Evolutionary conservation across 1,140 invertebrate species (phyloP).

Genomic region (Monochamus saltuarius): DNA sequence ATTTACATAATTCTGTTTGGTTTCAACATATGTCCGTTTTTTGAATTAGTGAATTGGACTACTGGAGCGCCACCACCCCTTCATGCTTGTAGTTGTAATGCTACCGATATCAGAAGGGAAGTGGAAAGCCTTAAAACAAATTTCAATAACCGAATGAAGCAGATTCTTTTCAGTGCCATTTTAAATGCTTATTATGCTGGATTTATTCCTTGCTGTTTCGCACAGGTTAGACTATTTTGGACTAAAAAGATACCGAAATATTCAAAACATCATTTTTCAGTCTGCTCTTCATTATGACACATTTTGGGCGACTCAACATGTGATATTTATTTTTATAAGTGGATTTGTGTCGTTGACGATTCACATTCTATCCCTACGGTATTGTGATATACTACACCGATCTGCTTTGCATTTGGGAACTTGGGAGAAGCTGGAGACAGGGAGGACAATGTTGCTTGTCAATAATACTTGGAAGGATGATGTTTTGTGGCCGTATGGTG

Average conservation of each 20-base stretch:
- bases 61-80: constrained; percentile 44
- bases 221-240: constrained; percentile 61
- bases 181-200: constrained; percentile 88
- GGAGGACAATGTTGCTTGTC: constrained; percentile 51
- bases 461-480: constrained; percentile 72
- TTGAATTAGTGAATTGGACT: constrained; percentile 60
- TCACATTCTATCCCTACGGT: constrained; percentile 69
- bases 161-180: constrained; percentile 86
- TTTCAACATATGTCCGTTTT: constrained; percentile 67
- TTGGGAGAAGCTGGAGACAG: constrained; percentile 72
- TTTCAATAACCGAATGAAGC: constrained; percentile 86
- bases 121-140: constrained; percentile 81
- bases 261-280: constrained; percentile 57
- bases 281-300: constrained; percentile 83
- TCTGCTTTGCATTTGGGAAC: constrained; percentile 86
- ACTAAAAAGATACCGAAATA: not conserved
- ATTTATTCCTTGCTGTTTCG: constrained; percentile 88
- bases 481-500: constrained; percentile 74
- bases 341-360: constrained; percentile 78
- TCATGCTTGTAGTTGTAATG: constrained; percentile 67
- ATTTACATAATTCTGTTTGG: constrained; percentile 87
- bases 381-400: constrained; percentile 86
- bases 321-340: constrained; percentile 78
- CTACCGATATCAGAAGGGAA: constrained; percentile 75
- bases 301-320: constrained; percentile 79